Percentiles rank a stretch among this genome's conserved stretches.
Evolutionary conservation across 1,140 invertebrate genomes (phyloP).

Genomic region (Adelges cooleyi): DNA sequence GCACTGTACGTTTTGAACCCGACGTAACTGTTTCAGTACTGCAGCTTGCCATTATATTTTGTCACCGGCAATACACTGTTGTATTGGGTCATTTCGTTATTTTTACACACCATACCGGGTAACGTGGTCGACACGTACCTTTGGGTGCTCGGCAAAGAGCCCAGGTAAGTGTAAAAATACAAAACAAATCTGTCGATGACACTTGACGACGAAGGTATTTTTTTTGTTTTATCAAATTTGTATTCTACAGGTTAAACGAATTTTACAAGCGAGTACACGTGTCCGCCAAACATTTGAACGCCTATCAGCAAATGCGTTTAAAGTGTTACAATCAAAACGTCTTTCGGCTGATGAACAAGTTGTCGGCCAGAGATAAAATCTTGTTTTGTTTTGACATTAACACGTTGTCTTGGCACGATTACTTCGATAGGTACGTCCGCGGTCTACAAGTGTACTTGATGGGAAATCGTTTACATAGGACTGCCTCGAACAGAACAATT

Average conservation of each 20-base stretch:
- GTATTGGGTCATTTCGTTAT: background rate
- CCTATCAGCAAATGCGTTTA: conserved; percentile 46
- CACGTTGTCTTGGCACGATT: conserved; percentile 54
- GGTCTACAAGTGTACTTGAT: conserved; percentile 56
- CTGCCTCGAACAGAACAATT: conserved; percentile 1
- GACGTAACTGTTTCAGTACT: conserved; percentile 4
- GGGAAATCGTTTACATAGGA: conserved; percentile 52
- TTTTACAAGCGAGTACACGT: conserved; percentile 13
- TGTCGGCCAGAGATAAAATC: conserved; percentile 47
- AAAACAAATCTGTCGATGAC: background rate
- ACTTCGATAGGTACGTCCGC: conserved; percentile 50
- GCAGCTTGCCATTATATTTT: background rate
- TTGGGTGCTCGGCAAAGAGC: background rate
- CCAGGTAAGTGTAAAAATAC: background rate
- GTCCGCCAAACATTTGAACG: background rate
- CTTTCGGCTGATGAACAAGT: conserved; percentile 43
- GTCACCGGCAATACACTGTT: background rate
- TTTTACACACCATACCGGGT: background rate
- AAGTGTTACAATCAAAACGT: conserved; percentile 41
- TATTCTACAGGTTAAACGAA: background rate
- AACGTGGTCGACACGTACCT: background rate
- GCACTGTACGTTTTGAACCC: background rate
- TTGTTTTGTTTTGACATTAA: conserved; percentile 57
- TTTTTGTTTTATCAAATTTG: no score
- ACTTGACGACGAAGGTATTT: background rate